phyloP scores from a whole-genome alignment of 2,113 vertebrate genomes.

The Saccopteryx bilineata region DNA sequence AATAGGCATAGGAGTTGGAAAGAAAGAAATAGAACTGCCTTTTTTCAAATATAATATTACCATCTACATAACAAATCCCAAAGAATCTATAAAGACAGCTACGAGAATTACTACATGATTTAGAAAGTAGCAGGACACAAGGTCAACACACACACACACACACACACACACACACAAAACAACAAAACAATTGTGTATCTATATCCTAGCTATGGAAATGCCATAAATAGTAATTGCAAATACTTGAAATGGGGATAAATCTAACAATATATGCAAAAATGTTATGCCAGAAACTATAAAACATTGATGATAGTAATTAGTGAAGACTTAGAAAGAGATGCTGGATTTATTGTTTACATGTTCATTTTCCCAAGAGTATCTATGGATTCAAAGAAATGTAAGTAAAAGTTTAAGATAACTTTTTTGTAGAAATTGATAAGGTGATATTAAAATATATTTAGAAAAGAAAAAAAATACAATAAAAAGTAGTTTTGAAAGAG shows the following conservation, averaged over 20 bases:
- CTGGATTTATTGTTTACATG: neutral
- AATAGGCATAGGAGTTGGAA: neutral
- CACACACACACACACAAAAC: too few relatives aligned
- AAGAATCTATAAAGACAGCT: neutral
- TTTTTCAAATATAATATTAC: neutral
- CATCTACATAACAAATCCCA: neutral
- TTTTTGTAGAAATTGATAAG: neutral
- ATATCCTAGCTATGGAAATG: neutral
- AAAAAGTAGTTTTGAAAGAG: neutral
- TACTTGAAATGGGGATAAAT: neutral
- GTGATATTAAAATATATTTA: neutral
- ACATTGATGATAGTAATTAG: neutral
- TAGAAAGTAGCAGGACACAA: neutral
- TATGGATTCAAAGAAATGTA: neutral
- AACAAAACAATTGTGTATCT: neutral
- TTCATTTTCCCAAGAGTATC: neutral
- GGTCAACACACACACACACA: neutral
- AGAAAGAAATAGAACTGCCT: neutral
- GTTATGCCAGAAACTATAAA: neutral
- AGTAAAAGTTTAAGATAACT: neutral
- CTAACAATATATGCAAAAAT: neutral
- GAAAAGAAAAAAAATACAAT: neutral
- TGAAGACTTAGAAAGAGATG: neutral
- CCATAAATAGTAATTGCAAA: neutral
- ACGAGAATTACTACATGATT: neutral